Evolutionary conservation across 1,140 invertebrate genomes (phyloP).

Genomic region (Bemisia tabaci): DNA sequence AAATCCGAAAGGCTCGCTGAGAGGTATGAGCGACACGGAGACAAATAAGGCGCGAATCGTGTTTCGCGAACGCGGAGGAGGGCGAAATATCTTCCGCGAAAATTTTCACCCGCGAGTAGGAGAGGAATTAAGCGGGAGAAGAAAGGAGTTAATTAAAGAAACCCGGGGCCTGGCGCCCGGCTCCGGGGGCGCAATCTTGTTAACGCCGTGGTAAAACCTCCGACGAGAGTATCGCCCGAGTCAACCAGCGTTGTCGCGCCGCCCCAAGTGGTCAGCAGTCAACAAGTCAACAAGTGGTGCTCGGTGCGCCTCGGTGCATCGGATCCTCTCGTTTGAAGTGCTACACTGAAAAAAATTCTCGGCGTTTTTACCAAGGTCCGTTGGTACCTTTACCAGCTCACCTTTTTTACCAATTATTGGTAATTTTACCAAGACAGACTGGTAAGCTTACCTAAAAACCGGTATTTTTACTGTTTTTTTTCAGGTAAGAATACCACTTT

Average conservation of each 20-base stretch:
- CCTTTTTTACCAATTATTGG: too few species aligned
- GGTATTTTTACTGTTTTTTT: too few species aligned
- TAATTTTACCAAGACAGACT: too few species aligned
- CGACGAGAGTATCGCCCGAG: not conserved
- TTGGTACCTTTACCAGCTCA: too few species aligned
- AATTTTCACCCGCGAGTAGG: not conserved
- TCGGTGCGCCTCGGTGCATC: too few species aligned
- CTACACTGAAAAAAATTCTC: too few species aligned
- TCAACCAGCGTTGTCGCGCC: not conserved
- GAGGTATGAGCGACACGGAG: not conserved
- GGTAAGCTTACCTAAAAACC: too few species aligned
- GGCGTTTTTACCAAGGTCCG: too few species aligned
- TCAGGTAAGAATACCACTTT: too few species aligned
- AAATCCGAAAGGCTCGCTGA: too few species aligned
- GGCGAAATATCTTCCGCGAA: not conserved
- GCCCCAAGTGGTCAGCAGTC: not conserved
- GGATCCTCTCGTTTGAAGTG: too few species aligned
- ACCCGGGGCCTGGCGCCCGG: too few species aligned
- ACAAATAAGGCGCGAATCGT: not conserved
- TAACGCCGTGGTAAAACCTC: not conserved
- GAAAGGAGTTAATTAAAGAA: not conserved
- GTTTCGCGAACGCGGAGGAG: not conserved
- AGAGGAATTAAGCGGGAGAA: not conserved
- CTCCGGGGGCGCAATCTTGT: not conserved
- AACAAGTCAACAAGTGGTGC: not conserved